phyloP scores from a whole-genome alignment of 2,113 vertebrate genomes.

The Cryptotis parvus region DNA sequence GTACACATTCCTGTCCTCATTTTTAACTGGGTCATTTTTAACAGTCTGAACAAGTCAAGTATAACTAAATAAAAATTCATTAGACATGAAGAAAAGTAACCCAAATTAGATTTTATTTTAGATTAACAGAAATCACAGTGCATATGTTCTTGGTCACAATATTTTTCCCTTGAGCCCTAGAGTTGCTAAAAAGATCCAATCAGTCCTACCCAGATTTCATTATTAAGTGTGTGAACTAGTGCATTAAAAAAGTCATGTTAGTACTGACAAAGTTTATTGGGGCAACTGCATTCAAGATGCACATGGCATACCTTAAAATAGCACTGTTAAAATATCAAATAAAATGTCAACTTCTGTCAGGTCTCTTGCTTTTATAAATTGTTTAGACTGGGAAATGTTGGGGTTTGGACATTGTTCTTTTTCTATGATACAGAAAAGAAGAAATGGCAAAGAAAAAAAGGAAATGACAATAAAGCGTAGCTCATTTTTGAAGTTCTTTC shows the following conservation, averaged over 20 bases:
- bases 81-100: slow-evolving; percentile 68
- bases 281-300: slow-evolving; percentile 81
- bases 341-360: slow-evolving; percentile 88
- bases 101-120: slow-evolving; percentile 62
- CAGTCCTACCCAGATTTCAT: slow-evolving; percentile 66
- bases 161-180: slow-evolving; percentile 59
- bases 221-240: slow-evolving; percentile 81
- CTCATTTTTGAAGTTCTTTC: slow-evolving; percentile 86
- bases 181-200: slow-evolving; percentile 70
- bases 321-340: slow-evolving; percentile 90
- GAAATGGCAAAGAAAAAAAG: slow-evolving; percentile 20
- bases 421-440: slow-evolving; percentile 81
- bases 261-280: slow-evolving; percentile 84
- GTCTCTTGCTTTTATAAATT: slow-evolving; percentile 91
- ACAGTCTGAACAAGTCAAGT: slow-evolving; percentile 16
- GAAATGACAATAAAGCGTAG: slow-evolving; percentile 85
- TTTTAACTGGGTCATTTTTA: slow-evolving; percentile 51
- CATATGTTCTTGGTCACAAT: slow-evolving; percentile 35
- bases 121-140: slow-evolving; percentile 64
- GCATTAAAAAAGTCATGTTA: slow-evolving; percentile 81
- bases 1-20: background rate
- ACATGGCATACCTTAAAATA: slow-evolving; percentile 86
- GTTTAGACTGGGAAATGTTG: slow-evolving; percentile 92
- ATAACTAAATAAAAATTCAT: slow-evolving; percentile 67
- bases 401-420: slow-evolving; percentile 83